Evolutionary conservation across 1,140 invertebrate species (phyloP), one percentile per base, ranked within the genome.

Genomic region (Dreissena polymorpha): DNA sequence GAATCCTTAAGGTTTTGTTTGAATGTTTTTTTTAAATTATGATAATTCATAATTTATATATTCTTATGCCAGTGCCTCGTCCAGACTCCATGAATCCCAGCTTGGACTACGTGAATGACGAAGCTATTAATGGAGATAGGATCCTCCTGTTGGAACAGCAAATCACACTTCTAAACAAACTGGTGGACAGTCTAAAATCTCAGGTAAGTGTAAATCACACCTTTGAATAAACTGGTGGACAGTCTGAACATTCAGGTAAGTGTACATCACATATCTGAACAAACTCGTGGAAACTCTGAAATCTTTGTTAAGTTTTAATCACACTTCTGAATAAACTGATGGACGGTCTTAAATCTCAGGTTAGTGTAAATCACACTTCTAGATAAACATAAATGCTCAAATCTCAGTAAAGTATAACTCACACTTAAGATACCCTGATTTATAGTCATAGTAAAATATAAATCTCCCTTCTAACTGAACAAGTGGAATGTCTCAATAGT

Each of bases 211-310:
- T 84, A 86, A 50, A 71, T 88, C 39, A 68, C 84, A 51, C 81
- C 85, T 16, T 75, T 88, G 0, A 72, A 77, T 65, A 80, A 80
- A 18, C 70, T 88, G 49, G 87, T 88, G 27, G 69, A 88, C 53
- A 86, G 73, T 49, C 71, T 88, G 7, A 86, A 88, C 65, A 51
- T 23, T 65, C 78, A 88, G 84, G 87, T 88, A 71, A 51, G 27
- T 71, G 55, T 84, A 85, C 25, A 71, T 88, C 39, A 68, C 84
- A 51, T 77, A 85, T 16, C 79, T 88, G 0, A 72, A 77, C 63
- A 80, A 80, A 18, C 70, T 88, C 39, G 87, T 88, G 27, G 69
- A 88, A 29, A 86, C 72, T 49, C 71, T 88, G 7, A 86, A 88
- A 71, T 57, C 39, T 65, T 74, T 87, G 84, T 85, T 88, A 71